These are phyloP conservation scores for Struthidea cinerea DNA, from an alignment of 2,113 vertebrate genomes.

Conservation along the genomic window DNA sequence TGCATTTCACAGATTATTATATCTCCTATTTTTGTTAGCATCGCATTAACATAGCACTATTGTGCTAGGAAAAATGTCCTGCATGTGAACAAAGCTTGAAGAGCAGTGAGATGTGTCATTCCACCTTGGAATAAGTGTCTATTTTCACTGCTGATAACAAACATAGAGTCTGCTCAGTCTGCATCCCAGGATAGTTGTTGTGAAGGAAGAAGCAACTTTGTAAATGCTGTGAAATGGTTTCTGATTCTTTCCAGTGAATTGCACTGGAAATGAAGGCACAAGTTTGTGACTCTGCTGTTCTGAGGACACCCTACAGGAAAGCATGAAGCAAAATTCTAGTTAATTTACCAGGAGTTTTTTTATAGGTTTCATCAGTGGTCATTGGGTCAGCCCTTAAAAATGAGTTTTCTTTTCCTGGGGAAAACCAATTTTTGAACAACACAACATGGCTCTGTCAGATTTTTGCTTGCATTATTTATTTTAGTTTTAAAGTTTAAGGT, in stretches of 20 bases:
- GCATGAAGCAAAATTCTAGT: background rate
- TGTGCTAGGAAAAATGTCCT: background rate
- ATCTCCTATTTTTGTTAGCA: background rate
- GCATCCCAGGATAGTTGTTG: background rate
- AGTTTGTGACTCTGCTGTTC: background rate
- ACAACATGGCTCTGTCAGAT: background rate
- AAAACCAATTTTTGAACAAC: background rate
- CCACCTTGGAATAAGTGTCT: background rate
- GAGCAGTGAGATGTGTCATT: background rate
- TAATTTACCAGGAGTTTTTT: background rate
- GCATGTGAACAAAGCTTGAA: background rate
- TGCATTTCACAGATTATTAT: background rate
- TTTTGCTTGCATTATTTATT: background rate
- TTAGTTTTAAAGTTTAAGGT: slow-evolving; percentile 10
- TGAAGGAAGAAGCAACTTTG: background rate
- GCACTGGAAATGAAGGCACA: background rate
- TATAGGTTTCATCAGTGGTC: background rate
- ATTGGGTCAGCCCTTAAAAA: background rate
- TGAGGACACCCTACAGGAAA: background rate
- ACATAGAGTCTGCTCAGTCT: background rate
- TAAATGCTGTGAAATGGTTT: background rate
- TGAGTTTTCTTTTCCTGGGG: background rate
- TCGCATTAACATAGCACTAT: background rate
- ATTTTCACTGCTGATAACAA: background rate
- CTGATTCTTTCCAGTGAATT: background rate